Percentiles rank a stretch among this genome's conserved stretches.
Conservation (phyloP, 2,113 vertebrate genomes). For the Percopsis transmontana region DNA sequence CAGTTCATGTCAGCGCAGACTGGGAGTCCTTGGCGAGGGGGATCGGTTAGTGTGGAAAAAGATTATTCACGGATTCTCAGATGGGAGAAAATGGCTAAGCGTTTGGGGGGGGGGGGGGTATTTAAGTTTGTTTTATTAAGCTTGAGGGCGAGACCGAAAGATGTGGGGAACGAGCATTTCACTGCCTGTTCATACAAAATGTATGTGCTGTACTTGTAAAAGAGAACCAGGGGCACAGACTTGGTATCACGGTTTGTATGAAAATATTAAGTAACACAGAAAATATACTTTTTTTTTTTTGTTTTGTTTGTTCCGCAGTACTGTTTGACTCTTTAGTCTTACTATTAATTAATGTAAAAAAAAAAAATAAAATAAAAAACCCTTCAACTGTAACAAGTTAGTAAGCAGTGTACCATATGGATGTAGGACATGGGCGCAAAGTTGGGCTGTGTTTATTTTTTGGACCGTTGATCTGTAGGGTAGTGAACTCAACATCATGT, state of each 20-base stretch:
- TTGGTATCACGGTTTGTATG: conserved; percentile 49
- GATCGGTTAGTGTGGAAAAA: neutral
- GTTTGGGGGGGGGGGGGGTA: neutral
- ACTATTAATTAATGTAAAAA: conserved; percentile 48
- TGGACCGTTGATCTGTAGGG: conserved; percentile 48
- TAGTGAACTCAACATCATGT: conserved; percentile 45
- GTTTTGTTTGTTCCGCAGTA: conserved; percentile 42
- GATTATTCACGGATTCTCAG: conserved; percentile 14
- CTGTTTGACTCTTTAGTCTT: conserved; percentile 60
- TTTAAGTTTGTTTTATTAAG: conserved; percentile 15
- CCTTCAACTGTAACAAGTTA: conserved; percentile 46
- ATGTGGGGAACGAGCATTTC: conserved; percentile 61
- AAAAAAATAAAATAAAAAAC: conserved; percentile 25
- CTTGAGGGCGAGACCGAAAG: conserved; percentile 23
- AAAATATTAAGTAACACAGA: conserved; percentile 38
- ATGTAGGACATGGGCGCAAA: conserved; percentile 34
- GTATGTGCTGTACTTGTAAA: conserved; percentile 58
- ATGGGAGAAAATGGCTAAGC: conserved; percentile 13
- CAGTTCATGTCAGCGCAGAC: conserved; percentile 6
- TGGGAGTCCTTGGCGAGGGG: conserved; percentile 27
- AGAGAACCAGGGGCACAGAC: conserved; percentile 50
- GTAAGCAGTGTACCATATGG: conserved; percentile 51
- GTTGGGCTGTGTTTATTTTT: conserved; percentile 45
- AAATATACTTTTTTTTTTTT: conserved; percentile 19
- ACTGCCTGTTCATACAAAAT: conserved; percentile 67